These are phyloP conservation scores for Sinotaia quadrata DNA, from an alignment of 2,888 invertebrate genomes.

Conservation along the genomic window DNA sequence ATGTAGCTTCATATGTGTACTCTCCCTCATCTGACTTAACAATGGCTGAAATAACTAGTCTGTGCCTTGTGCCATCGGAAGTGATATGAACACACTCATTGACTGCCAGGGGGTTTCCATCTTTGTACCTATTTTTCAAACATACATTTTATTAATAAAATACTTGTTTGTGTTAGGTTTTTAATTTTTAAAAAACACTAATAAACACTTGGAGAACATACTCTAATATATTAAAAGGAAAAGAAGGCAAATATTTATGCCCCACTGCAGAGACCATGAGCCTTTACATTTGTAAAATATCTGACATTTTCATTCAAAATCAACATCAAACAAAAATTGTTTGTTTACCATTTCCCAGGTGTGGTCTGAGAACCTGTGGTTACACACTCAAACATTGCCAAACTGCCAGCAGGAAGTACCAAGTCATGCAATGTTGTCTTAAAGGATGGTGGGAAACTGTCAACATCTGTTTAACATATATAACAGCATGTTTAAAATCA, in stretches of 20 bases:
- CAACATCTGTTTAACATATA: constrained; percentile 4
- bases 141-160: too few species aligned
- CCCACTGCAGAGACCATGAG: too few species aligned
- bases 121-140: constrained; percentile 78
- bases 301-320: too few species aligned
- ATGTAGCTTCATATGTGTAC: constrained; percentile 50
- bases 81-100: constrained; percentile 83
- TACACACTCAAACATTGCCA: constrained; percentile 61
- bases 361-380: constrained; percentile 59
- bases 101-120: constrained; percentile 86
- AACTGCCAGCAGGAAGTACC: constrained; percentile 53
- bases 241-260: too few species aligned
- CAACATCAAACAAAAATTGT: too few species aligned
- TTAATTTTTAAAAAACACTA: too few species aligned
- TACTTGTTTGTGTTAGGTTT: too few species aligned
- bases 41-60: constrained; percentile 44
- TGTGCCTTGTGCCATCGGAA: constrained; percentile 89
- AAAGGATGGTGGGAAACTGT: constrained; percentile 29
- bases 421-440: constrained; percentile 47
- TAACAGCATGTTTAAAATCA: neutral
- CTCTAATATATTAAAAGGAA: too few species aligned
- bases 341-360: constrained; percentile 64
- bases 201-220: too few species aligned
- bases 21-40: constrained; percentile 49
- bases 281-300: too few species aligned